A percentile compares a stretch with the other conserved stretches of the same genome.
phyloP scores from a whole-genome alignment of 2,113 vertebrate genomes.

The Rhabdomys dilectus region DNA sequence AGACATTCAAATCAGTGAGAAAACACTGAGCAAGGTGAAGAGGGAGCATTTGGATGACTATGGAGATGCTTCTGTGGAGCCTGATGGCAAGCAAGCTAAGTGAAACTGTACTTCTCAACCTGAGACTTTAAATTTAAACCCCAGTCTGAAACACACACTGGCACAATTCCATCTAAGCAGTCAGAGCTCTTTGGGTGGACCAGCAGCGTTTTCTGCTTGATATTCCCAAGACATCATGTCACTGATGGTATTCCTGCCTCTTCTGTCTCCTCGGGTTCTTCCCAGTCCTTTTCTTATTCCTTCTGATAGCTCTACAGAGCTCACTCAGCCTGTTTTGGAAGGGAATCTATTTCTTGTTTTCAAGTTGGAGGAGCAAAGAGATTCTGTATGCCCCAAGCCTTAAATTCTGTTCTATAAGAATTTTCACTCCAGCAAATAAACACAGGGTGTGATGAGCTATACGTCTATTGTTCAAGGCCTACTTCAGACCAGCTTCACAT shows the following conservation, averaged over 20 bases:
- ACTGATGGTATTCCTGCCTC: conserved; percentile 93
- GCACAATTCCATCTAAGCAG: no score
- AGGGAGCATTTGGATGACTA: conserved; percentile 92
- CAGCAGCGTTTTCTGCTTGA: no score
- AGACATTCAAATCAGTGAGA: conserved; percentile 91
- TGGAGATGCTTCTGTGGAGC: conserved; percentile 86
- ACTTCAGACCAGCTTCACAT: conserved; percentile 98
- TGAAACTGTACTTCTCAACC: no score
- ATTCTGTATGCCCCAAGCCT: conserved; percentile 97
- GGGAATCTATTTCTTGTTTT: conserved; percentile 98
- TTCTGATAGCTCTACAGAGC: conserved; percentile 97
- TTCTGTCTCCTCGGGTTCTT: conserved; percentile 94
- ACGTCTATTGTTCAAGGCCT: conserved; percentile 98
- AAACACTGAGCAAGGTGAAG: conserved; percentile 91
- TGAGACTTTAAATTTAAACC: conserved; percentile 95
- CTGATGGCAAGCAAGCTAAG: conserved; percentile 84
- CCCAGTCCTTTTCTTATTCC: conserved; percentile 96
- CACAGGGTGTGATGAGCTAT: conserved; percentile 96
- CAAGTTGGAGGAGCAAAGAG: conserved; percentile 98
- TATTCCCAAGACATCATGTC: no score
- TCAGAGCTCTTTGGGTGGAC: no score
- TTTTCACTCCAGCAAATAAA: conserved; percentile 99
- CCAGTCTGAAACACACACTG: conserved; percentile 97
- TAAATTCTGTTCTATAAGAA: conserved; percentile 98
- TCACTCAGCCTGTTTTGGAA: no score